Conservation (phyloP, 1,140 invertebrate species). For the Littorina saxatilis region DNA sequence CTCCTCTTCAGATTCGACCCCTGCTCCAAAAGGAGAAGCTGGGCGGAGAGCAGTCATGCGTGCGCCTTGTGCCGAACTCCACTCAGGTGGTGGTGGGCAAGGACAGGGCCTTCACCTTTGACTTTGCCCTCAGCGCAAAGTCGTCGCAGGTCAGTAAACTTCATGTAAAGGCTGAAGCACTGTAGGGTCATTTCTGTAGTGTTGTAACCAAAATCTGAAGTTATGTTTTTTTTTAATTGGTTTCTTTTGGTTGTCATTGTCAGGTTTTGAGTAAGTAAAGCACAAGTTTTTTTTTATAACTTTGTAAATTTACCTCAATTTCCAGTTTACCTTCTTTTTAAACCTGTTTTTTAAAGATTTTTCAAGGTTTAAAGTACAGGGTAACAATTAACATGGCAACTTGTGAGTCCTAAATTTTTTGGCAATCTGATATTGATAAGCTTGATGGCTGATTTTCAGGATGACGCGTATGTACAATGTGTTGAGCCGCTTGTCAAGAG, state of each 20-base stretch:
- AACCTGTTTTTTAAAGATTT: not conserved
- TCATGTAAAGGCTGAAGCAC: too few relatives aligned
- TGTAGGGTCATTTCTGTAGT: not conserved
- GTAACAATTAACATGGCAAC: too few relatives aligned
- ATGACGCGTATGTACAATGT: constrained; percentile 86
- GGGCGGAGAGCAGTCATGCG: constrained; percentile 71
- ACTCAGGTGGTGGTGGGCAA: constrained; percentile 94
- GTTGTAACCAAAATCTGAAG: not conserved
- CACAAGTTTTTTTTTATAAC: not conserved
- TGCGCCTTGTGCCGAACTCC: constrained; percentile 60
- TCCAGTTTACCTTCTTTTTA: not conserved
- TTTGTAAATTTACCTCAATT: too few relatives aligned
- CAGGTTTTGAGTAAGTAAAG: too few relatives aligned
- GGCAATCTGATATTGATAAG: too few relatives aligned
- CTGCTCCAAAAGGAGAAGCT: constrained; percentile 72
- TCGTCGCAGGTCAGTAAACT: constrained; percentile 81
- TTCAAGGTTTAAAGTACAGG: too few relatives aligned
- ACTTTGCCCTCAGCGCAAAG: constrained; percentile 87
- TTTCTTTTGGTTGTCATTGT: not conserved
- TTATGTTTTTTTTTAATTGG: not conserved
- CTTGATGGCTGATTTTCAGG: too few relatives aligned
- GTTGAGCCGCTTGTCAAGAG: constrained; percentile 86
- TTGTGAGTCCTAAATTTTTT: too few relatives aligned
- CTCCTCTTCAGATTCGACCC: constrained; percentile 66
- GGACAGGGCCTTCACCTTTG: constrained; percentile 92